Percentiles rank a stretch among this genome's conserved stretches.
phyloP scores from a whole-genome alignment of 2,797 vertebrate species.

The Serranus cabrilla region DNA sequence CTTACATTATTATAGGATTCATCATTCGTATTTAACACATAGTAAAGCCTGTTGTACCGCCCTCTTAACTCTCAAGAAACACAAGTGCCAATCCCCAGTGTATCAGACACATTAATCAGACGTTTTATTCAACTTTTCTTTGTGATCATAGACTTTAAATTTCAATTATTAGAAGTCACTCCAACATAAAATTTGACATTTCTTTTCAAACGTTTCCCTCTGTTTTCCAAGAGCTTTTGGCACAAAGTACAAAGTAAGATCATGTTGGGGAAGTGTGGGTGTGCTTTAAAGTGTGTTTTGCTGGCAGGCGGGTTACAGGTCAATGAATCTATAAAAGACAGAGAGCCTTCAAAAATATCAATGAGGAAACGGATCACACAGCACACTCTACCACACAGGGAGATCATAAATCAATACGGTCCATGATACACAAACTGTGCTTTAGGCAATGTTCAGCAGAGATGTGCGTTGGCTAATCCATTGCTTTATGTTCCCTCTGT shows the following conservation, averaged over 20 bases:
- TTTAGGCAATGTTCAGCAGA: slow-evolving; percentile 46
- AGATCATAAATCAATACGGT: slow-evolving; percentile 67
- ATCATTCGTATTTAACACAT: slow-evolving; percentile 20
- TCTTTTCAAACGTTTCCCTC: slow-evolving; percentile 35
- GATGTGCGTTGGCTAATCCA: slow-evolving; percentile 48
- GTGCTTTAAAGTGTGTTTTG: slow-evolving; percentile 60
- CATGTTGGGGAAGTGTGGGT: slow-evolving; percentile 57
- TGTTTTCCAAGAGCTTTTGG: slow-evolving; percentile 65
- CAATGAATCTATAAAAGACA: slow-evolving; percentile 72
- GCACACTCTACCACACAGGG: slow-evolving; percentile 39
- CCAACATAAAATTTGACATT: slow-evolving; percentile 43
- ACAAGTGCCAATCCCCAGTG: background rate
- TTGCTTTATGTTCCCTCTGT: slow-evolving; percentile 40
- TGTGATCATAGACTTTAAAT: slow-evolving; percentile 49
- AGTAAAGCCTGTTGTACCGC: background rate
- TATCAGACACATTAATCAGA: slow-evolving; percentile 46
- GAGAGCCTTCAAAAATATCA: slow-evolving; percentile 73
- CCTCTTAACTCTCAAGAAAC: slow-evolving; percentile 2
- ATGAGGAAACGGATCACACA: slow-evolving; percentile 60
- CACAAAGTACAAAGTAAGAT: slow-evolving; percentile 61
- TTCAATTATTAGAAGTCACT: slow-evolving; percentile 43
- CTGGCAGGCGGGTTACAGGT: slow-evolving; percentile 67
- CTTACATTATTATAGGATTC: slow-evolving; percentile 19
- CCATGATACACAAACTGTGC: slow-evolving; percentile 45
- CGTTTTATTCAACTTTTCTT: slow-evolving; percentile 63